phyloP scores from a whole-genome alignment of 2,888 invertebrate species.

The Seladonia tumulorum region DNA sequence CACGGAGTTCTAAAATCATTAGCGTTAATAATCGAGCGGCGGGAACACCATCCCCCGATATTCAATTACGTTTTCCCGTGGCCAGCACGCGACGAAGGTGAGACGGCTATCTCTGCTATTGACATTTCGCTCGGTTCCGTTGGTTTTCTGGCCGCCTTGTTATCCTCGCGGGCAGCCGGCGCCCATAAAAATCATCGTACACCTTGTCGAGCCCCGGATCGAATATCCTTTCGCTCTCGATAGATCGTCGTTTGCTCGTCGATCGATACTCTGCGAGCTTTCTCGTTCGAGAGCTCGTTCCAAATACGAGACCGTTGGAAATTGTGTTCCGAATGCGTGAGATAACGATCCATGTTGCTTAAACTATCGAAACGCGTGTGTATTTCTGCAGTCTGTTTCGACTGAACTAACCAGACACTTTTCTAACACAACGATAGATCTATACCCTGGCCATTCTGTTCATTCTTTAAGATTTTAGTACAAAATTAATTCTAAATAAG shows the following conservation, averaged over 20 bases:
- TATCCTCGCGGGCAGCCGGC: slow-evolving; percentile 45
- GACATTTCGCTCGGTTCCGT: slow-evolving; percentile 66
- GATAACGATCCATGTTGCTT: background rate
- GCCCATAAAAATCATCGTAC: slow-evolving; percentile 58
- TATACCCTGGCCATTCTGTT: no score
- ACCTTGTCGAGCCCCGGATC: background rate
- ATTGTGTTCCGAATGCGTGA: background rate
- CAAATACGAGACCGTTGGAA: background rate
- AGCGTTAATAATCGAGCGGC: slow-evolving; percentile 72
- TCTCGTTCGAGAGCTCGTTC: background rate
- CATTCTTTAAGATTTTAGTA: no score
- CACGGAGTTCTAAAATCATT: slow-evolving; percentile 69
- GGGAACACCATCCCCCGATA: slow-evolving; percentile 68
- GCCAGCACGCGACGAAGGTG: slow-evolving; percentile 66
- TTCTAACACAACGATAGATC: no score
- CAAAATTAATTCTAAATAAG: no score
- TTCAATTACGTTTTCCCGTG: slow-evolving; percentile 72
- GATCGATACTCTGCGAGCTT: background rate
- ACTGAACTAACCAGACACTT: background rate
- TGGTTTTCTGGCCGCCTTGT: slow-evolving; percentile 39
- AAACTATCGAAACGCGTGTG: background rate
- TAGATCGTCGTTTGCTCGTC: background rate
- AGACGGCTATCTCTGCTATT: slow-evolving; percentile 69
- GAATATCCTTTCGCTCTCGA: slow-evolving; percentile 3
- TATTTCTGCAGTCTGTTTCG: background rate